Evolutionary conservation across 2,888 invertebrate genomes (phyloP), one percentile per base, ranked within the genome.

Genomic region (Agriotes lineatus): DNA sequence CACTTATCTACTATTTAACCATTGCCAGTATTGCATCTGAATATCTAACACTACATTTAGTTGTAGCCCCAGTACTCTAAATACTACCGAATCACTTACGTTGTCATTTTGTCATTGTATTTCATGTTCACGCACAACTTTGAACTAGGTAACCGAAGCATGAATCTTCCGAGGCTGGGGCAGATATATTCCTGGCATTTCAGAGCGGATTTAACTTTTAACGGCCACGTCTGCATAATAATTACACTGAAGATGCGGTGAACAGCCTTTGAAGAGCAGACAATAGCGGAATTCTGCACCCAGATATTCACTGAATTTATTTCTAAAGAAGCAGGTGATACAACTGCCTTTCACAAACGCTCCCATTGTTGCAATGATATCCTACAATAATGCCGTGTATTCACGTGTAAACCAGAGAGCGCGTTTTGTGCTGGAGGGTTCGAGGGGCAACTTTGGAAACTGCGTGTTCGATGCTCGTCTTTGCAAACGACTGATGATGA

Each of bases 231-330:
- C 22, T n/a, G 45, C n/a, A 22, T 2, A 48, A 48, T 48, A 48
- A 48, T 48, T 48, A 48, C 22, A 48, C 48, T 22, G 14, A 48
- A 48, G 22, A 19, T 19, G 12, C 12, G 48, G 25, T 22, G 48
- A 48, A 48, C 48, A 19, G 19, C 48, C 19, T 48, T 48, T 48
- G 22, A 48, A 25, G 20, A 20, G 22, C 48, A 52, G 18, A 52
- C 52, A 52, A 52, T 33, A 12, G 52, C 0, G 1, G 52, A 33
- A 18, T 52, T 33, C 52, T 33, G 33, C n/a, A 52, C 12, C 52
- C 52, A 48, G 48, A 48, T 48, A 48, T 48, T 42, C 48, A 33
- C 52, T 33, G 52, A 52, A 52, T 52, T 52, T 35, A 52, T 52
- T 52, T 52, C 14, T 48, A 52, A 52, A 52, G 52, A 52, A 52